phyloP scores from a whole-genome alignment of 2,797 vertebrate species.

The Brotogeris chrysoptera region DNA sequence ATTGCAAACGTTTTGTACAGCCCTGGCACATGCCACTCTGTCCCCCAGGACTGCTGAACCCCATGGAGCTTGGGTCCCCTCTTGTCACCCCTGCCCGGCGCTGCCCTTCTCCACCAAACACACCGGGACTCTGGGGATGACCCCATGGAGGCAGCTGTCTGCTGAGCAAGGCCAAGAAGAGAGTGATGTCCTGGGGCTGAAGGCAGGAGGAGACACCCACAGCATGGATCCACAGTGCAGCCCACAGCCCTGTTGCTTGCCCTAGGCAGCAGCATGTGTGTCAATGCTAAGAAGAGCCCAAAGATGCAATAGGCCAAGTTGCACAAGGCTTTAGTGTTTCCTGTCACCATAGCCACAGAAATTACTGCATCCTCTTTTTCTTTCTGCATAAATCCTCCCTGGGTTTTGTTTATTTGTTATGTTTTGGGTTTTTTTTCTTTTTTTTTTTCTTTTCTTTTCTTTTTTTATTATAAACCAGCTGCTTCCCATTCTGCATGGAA shows the following conservation, averaged over 20 bases:
- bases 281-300: slow-evolving; percentile 5
- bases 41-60: neutral
- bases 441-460: rapidly evolving
- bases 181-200: neutral
- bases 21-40: slow-evolving; percentile 18
- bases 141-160: rapidly evolving
- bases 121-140: neutral
- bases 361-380: neutral
- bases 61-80: neutral
- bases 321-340: slow-evolving; percentile 28
- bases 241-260: rapidly evolving
- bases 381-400: neutral
- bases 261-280: neutral
- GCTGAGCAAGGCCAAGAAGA: neutral
- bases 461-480: neutral
- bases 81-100: neutral
- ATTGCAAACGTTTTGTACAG: slow-evolving; percentile 57
- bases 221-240: neutral
- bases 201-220: neutral
- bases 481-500: neutral
- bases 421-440: neutral
- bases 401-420: neutral
- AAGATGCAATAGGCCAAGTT: neutral
- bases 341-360: neutral
- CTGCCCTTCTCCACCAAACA: neutral